Percentiles rank a stretch among this genome's conserved stretches.
phyloP scores from a whole-genome alignment of 2,113 vertebrate genomes.

The Equus quagga region DNA sequence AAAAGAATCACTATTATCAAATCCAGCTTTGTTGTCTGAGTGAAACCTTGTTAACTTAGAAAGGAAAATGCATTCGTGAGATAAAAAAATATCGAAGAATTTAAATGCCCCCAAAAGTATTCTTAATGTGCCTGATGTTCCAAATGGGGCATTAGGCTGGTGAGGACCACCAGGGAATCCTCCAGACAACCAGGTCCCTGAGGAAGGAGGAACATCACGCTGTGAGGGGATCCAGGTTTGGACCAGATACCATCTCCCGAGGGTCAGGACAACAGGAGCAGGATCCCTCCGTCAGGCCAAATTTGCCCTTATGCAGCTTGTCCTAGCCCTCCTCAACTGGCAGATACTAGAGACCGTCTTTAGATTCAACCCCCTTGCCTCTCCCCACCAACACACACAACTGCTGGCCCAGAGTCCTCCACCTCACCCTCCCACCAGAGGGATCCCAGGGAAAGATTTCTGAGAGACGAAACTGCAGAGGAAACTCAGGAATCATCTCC shows the following conservation, averaged over 20 bases:
- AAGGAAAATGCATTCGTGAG: not conserved
- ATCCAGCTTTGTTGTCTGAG: not conserved
- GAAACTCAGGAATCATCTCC: not conserved
- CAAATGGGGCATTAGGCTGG: not conserved
- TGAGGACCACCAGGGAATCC: not conserved
- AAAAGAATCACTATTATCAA: conserved; percentile 34
- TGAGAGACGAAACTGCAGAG: not conserved
- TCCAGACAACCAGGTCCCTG: not conserved
- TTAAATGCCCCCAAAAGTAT: not conserved
- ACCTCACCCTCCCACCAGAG: not conserved
- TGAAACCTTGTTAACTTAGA: conserved; percentile 3
- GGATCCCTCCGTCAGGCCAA: not conserved
- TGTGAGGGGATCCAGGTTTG: not conserved
- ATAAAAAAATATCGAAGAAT: not conserved
- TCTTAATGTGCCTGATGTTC: not conserved
- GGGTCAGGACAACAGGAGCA: not conserved
- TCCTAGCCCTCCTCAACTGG: not conserved
- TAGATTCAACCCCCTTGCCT: not conserved
- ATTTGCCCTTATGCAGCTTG: not conserved
- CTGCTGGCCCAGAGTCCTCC: not conserved
- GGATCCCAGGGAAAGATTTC: not conserved
- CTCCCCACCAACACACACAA: not conserved
- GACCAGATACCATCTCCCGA: not conserved
- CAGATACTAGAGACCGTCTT: not conserved
- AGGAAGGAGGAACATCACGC: not conserved